These are phyloP conservation scores for Zeugodacus cucurbitae DNA, from an alignment of 1,140 invertebrate genomes.

Conservation along the genomic window DNA sequence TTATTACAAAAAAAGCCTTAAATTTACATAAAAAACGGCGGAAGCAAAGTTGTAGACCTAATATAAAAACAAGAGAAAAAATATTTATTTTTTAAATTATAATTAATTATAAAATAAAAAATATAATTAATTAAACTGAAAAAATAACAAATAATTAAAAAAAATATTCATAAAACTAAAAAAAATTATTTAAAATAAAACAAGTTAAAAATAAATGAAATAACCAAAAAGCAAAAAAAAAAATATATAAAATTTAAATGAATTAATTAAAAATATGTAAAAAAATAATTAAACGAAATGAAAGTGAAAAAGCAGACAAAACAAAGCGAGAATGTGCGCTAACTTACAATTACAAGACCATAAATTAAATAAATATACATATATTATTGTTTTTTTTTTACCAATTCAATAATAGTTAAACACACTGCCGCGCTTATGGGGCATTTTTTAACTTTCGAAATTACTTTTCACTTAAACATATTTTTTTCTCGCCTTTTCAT, in stretches of 20 bases:
- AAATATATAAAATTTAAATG: background rate
- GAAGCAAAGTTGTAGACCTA: too few species aligned
- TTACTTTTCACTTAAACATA: slow-evolving; percentile 22
- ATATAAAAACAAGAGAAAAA: background rate
- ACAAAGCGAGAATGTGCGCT: background rate
- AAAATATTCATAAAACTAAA: background rate
- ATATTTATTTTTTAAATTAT: too few species aligned
- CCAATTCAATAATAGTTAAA: background rate
- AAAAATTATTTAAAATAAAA: background rate
- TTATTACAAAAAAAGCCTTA: too few species aligned
- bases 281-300: background rate
- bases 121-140: background rate
- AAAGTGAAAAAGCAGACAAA: background rate
- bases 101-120: background rate
- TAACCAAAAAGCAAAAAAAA: background rate
- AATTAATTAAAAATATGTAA: background rate
- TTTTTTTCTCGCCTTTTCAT: background rate
- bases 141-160: background rate
- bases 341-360: too few species aligned
- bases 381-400: background rate
- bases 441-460: slow-evolving; percentile 21
- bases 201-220: background rate
- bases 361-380: too few species aligned
- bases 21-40: too few species aligned
- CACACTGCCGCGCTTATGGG: background rate